Evolutionary conservation across 1,140 invertebrate genomes (phyloP).

Genomic region (Apis mellifera): DNA sequence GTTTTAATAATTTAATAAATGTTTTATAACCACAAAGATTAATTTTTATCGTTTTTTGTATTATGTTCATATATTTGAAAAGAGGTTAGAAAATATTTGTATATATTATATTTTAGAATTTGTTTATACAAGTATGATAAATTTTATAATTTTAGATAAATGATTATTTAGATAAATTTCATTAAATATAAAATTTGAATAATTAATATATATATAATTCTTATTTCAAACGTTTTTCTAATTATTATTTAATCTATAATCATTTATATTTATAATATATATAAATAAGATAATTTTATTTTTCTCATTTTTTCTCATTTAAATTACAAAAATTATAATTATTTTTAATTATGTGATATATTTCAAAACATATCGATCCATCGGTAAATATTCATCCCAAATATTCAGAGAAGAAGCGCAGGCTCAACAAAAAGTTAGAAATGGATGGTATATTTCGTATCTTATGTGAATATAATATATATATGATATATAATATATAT

Average conservation of each 20-base stretch:
- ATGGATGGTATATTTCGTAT: conserved; percentile 25
- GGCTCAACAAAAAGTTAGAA: conserved; percentile 34
- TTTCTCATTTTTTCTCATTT: too few species aligned
- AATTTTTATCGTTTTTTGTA: background rate
- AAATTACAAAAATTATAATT: background rate
- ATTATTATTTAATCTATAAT: background rate
- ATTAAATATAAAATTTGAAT: too few species aligned
- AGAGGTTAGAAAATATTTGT: background rate
- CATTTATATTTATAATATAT: background rate
- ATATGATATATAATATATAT: background rate
- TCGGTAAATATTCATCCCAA: conserved; percentile 5
- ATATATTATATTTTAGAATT: background rate
- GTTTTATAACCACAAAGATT: too few species aligned
- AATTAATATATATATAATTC: background rate
- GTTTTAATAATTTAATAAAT: background rate
- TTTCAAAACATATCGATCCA: conserved; percentile 36
- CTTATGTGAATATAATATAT: background rate
- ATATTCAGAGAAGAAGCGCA: conserved; percentile 37
- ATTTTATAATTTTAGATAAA: background rate
- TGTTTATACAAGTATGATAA: background rate
- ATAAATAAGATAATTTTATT: background rate
- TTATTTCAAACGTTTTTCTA: background rate
- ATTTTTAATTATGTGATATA: background rate
- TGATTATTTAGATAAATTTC: background rate
- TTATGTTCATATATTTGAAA: background rate